Evolutionary conservation across 2,797 vertebrate genomes (phyloP), one percentile per base, ranked within the genome.

Genomic region (Amphiprion clarkii): DNA sequence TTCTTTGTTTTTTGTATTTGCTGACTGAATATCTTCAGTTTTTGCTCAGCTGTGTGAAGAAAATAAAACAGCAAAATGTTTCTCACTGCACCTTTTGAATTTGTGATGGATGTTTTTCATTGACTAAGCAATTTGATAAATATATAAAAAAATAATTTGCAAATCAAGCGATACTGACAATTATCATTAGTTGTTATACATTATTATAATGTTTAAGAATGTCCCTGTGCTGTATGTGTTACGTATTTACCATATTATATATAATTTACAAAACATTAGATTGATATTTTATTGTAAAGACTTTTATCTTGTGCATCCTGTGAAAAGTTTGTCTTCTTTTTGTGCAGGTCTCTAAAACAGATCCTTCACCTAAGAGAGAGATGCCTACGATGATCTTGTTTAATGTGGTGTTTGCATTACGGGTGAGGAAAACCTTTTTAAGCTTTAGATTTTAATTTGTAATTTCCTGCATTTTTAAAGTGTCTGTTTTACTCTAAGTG

Each of bases 331-430:
- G 0, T 61, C 9, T 65, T 81, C 49, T 46, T 25, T 87, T 58
- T 71, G 14, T 83, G 12, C 91, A 99, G 98, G 96, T 97, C 39
- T 98, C 97, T 60, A 99, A 99, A 94, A 96, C 95, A 6, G 98
- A 99, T 80, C 98, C 98, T 25, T 99, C 98, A 6, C 98, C 98
- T 1, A 99, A 99, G 91, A 96, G 98, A 89, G 98, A 99, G 88
- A 95, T 97, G 94, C 98, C 98, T 25, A 99, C 98, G 1, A 99
- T 99, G 98, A 99, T 99, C 87, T 94, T 99, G 46, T 99, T 99
- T 84, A 99, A 97, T 1, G 98, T 99, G 78, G 98, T 99, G 13
- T 99, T 99, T 94, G 98, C 98, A 17, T 91, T 99, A 5, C 94
- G 97, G 97, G 98, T 99, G 96, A 12, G 1, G 36, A 53, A 67